Conservation (phyloP, 1,140 invertebrate genomes). For the Pygmarrhopalites habei region DNA sequence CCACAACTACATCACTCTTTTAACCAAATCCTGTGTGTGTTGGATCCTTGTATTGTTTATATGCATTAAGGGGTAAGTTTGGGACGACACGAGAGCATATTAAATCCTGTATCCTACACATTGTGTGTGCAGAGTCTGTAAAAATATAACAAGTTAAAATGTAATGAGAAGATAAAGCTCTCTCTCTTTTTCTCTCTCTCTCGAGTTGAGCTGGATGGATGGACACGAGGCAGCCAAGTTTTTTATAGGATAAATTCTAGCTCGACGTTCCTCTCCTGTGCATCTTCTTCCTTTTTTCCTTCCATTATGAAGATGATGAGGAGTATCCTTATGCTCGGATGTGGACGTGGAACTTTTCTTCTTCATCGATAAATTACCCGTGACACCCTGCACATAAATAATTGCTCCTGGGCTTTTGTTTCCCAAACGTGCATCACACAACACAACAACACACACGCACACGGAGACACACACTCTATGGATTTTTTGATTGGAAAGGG, state of each 20-base stretch:
- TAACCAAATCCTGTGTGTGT: no score
- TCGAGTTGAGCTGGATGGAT: constrained; percentile 7
- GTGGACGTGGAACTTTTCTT: neutral
- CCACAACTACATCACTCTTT: no score
- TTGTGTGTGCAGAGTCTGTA: no score
- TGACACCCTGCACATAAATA: constrained; percentile 28
- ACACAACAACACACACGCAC: no score
- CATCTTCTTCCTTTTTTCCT: no score
- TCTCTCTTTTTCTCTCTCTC: no score
- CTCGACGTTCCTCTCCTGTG: neutral
- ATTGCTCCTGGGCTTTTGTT: constrained; percentile 31
- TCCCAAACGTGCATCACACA: constrained; percentile 16
- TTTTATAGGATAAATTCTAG: constrained; percentile 4
- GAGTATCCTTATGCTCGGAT: neutral
- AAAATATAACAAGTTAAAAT: neutral
- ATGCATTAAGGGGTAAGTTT: no score
- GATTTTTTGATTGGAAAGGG: constrained; percentile 15
- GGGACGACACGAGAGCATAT: no score
- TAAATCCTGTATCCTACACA: no score
- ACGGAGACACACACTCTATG: constrained; percentile 2
- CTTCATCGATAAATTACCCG: constrained; percentile 32
- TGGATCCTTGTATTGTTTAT: no score
- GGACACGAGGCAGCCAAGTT: constrained; percentile 10
- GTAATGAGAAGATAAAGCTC: constrained; percentile 7
- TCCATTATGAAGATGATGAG: no score